These are phyloP conservation scores for Muscicapa adusta DNA, from an alignment of 2,113 vertebrate genomes.

Conservation along the genomic window DNA sequence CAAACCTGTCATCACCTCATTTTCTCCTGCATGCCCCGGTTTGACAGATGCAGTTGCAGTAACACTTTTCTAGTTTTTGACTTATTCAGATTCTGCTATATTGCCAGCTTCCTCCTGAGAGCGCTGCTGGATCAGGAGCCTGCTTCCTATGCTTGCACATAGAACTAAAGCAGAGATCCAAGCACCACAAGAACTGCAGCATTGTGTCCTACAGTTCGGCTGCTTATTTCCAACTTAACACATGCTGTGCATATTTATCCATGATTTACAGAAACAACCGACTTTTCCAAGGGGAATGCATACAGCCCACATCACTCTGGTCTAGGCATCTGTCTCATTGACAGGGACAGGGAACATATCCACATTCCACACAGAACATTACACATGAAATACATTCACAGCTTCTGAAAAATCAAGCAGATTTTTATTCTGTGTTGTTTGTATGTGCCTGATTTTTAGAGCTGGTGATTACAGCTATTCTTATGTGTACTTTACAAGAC, in stretches of 20 bases:
- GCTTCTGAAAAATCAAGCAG: background rate
- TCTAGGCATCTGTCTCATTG: background rate
- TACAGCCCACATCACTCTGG: background rate
- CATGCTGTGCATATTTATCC: background rate
- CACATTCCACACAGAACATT: background rate
- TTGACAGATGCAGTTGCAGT: background rate
- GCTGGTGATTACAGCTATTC: background rate
- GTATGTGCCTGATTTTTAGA: background rate
- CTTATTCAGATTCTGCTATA: slow-evolving; percentile 26
- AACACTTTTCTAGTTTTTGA: background rate
- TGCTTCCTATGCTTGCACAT: background rate
- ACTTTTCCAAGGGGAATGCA: slow-evolving; percentile 10
- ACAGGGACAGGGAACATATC: background rate
- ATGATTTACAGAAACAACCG: background rate
- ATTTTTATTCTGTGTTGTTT: background rate
- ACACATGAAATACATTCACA: background rate
- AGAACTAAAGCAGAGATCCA: background rate
- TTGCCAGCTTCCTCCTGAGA: slow-evolving; percentile 59
- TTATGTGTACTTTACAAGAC: background rate
- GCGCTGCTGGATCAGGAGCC: slow-evolving; percentile 66
- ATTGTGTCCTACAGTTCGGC: background rate
- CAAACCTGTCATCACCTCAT: slow-evolving; percentile 34
- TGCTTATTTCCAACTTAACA: background rate
- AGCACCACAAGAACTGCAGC: background rate
- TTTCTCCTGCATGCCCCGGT: background rate